Base-by-base conservation (phyloP, 1,140 invertebrate genomes). In the Himalopsyche phryganea region DNA sequence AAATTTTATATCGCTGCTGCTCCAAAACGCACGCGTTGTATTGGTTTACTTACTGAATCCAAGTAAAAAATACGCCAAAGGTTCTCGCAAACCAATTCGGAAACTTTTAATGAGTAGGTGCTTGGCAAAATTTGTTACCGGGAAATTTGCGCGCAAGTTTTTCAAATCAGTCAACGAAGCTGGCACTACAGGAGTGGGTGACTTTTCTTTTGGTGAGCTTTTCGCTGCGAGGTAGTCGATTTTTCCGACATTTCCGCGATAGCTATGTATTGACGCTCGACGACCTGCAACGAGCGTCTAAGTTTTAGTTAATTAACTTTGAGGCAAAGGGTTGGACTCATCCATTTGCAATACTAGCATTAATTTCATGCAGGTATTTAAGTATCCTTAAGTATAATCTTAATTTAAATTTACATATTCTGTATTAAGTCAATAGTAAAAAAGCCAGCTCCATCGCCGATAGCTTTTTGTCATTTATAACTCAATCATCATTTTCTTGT, bases 101-200 rank as follows among this genome's bases (percentile, higher is more conserved):
- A 50, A 50, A 50, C 48, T 50, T 50, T 50, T 50, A 50, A 50
- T 50, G 48, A 50, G 48, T 36, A 20, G 9, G 4, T 28, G 9
- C 23, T 28, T 28, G 23, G 23, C 3, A 20, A 28, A 32, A 14
- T 20, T 28, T 14, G 15, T 48, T 48, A 32, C 20, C 14, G 14
- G 20, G 19, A 9, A 14, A 48, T 48, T 28, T 48, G 6, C 46
- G 19, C 20, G 33, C 46, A 17, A 20, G 17, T n/a, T 45, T 45
- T 45, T 45, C 10, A 11, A 20, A 45, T 45, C 10, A 19, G 17
- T 45, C 20, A 11, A 11, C 42, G 10, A 10, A 41, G 40, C 17
- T 41, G 3, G 40, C 40, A 17, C 13, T 45, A 17, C 17, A 4
- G 10, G 20, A 45, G 15, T 14, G 42, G 10, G 42, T 23, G 44